Evolutionary conservation across 2,888 invertebrate genomes (phyloP).

Genomic region (Salticus scenicus): DNA sequence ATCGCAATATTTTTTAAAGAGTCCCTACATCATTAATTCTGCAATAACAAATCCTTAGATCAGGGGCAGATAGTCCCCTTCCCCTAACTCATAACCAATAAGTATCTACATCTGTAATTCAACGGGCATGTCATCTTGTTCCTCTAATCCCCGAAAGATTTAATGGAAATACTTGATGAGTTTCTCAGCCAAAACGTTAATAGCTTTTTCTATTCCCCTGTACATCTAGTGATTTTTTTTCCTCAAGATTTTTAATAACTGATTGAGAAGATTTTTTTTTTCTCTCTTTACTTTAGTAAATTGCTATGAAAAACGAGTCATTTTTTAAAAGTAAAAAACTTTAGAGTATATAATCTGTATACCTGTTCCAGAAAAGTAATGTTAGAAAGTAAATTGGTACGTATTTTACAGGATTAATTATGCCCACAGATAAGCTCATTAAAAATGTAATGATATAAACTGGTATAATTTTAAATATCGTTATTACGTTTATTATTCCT

Average conservation of each 20-base stretch:
- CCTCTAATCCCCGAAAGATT: conserved; percentile 12
- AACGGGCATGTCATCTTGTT: neutral
- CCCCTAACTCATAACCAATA: neutral
- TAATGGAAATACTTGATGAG: conserved; percentile 4
- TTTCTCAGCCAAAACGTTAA: neutral
- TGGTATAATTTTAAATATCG: no score
- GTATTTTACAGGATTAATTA: no score
- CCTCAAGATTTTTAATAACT: neutral
- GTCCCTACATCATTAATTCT: conserved; percentile 9
- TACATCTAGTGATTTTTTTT: neutral
- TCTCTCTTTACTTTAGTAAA: neutral
- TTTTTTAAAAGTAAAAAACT: no score
- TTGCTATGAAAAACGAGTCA: no score
- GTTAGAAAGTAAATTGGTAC: no score
- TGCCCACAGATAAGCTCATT: no score
- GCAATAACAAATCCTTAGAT: conserved; percentile 1
- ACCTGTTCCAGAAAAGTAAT: no score
- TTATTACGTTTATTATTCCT: no score
- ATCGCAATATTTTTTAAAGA: neutral
- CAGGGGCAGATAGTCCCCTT: neutral
- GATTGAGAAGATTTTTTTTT: neutral
- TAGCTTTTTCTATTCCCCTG: neutral
- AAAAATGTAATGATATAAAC: no score
- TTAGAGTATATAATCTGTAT: no score
- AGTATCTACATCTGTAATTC: neutral